A percentile compares a stretch with the other conserved stretches of the same genome.
phyloP scores from a whole-genome alignment of 2,113 vertebrate genomes.

The Pelusios castaneus region DNA sequence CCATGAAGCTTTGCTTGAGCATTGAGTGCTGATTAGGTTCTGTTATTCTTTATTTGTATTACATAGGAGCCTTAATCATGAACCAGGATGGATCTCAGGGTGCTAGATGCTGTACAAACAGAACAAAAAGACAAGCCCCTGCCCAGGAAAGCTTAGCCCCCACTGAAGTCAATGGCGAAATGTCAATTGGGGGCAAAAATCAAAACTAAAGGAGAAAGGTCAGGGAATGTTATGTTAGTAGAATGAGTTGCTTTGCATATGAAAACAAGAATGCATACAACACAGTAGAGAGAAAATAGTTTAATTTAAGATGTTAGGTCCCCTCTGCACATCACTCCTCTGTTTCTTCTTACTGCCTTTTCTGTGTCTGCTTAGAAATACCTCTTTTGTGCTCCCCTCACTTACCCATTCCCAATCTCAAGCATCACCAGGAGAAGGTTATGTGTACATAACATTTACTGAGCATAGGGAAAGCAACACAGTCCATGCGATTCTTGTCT shows the following conservation, averaged over 20 bases:
- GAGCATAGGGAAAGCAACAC: background rate
- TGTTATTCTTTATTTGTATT: background rate
- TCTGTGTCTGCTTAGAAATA: too few relatives aligned
- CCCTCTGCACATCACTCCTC: background rate
- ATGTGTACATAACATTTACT: background rate
- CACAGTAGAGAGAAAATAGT: background rate
- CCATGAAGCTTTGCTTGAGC: rapidly evolving
- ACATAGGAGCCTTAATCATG: background rate
- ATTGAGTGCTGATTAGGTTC: background rate
- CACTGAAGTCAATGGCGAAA: rapidly evolving
- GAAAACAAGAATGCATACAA: background rate
- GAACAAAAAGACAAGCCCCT: background rate
- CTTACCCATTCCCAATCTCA: rapidly evolving
- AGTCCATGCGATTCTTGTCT: background rate
- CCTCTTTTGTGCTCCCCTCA: background rate
- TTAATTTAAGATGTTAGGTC: rapidly evolving
- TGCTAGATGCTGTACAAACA: background rate
- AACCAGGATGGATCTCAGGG: background rate
- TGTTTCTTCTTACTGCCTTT: background rate
- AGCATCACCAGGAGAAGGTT: background rate
- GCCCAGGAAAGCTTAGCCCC: background rate
- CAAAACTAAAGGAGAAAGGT: background rate
- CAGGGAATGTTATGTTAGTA: background rate
- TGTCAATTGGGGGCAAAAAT: background rate
- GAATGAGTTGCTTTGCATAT: background rate